Evolutionary conservation across 1,140 invertebrate genomes (phyloP).

Genomic region (Lanistes nyassanus): DNA sequence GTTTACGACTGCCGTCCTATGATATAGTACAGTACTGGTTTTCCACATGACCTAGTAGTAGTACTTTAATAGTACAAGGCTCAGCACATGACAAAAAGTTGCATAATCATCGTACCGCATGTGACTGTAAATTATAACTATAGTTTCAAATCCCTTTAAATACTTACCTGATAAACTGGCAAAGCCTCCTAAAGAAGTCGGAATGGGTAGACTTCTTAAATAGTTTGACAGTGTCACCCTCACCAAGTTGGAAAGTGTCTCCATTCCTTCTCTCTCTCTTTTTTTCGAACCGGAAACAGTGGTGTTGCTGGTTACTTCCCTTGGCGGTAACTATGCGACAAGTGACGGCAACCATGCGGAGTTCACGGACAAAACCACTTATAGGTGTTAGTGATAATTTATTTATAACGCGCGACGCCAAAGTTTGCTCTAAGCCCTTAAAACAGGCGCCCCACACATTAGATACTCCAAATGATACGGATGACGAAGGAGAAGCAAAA

Average conservation of each 20-base stretch:
- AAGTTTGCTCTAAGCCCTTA: too few relatives aligned
- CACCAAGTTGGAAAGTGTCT: constrained; percentile 35
- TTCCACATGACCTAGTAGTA: not conserved
- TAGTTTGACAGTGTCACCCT: constrained; percentile 38
- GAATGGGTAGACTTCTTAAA: constrained; percentile 38
- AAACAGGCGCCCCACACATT: too few relatives aligned
- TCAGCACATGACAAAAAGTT: not conserved
- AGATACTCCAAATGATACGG: too few relatives aligned
- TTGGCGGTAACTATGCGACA: not conserved
- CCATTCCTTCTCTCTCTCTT: too few relatives aligned
- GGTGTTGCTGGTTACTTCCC: not conserved
- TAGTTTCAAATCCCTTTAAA: not conserved
- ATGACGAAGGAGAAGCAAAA: too few relatives aligned
- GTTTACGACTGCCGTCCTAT: too few relatives aligned
- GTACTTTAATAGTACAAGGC: not conserved
- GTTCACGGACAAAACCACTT: not conserved
- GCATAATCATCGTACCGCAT: not conserved
- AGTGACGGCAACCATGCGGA: not conserved
- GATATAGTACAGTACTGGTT: too few relatives aligned
- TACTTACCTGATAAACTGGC: constrained; percentile 35
- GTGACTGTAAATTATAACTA: not conserved
- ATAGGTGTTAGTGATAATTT: not conserved
- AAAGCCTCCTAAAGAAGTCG: constrained; percentile 37
- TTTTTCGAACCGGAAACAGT: not conserved
- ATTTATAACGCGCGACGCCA: not conserved